phyloP scores from a whole-genome alignment of 2,113 vertebrate species.

The Atrichornis clamosus region DNA sequence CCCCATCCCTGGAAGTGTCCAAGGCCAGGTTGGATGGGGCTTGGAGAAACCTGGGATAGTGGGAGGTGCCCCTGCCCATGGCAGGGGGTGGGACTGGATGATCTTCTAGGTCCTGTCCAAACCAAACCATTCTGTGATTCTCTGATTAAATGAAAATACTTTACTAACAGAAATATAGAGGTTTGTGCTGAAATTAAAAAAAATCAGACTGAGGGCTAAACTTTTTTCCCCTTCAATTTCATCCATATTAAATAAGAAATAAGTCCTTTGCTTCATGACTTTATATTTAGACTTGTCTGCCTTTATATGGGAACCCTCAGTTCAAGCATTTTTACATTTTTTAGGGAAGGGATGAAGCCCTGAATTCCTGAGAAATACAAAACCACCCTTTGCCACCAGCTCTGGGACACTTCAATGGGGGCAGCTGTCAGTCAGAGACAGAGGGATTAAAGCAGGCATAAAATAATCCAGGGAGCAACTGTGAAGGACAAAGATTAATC shows the following conservation, averaged over 20 bases:
- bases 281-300: not conserved
- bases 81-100: not conserved
- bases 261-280: not conserved
- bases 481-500: not conserved
- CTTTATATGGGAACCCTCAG: not conserved
- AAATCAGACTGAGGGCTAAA: not conserved
- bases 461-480: not conserved
- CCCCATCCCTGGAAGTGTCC: not conserved
- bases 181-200: not conserved
- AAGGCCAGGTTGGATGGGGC: rapidly evolving
- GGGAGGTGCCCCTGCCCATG: not conserved
- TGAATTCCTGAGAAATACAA: not conserved
- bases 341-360: not conserved
- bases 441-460: not conserved
- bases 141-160: not conserved
- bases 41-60: not conserved
- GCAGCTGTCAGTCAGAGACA: not conserved
- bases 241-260: not conserved
- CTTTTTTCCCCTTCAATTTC: rapidly evolving
- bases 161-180: rapidly evolving
- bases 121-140: not conserved
- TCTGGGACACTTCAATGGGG: not conserved
- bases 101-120: not conserved
- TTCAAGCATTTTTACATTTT: not conserved
- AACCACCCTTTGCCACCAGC: not conserved